Base-by-base conservation (phyloP, 2,113 vertebrate species). In the Dromaius novaehollandiae region DNA sequence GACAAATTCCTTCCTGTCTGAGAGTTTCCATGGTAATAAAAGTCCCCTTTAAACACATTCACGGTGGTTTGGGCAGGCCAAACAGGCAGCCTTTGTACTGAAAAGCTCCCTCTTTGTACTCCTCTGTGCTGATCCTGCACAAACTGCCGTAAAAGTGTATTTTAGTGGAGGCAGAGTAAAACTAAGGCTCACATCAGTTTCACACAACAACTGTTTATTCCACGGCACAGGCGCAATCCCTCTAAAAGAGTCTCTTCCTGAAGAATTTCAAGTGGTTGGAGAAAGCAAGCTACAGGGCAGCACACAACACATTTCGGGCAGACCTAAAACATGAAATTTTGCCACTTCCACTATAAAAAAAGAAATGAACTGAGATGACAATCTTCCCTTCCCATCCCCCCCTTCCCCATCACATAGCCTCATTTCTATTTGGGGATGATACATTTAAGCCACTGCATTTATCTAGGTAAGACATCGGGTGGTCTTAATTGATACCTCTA, bases 1-100 rank as follows among this genome's bases (percentile, higher is more conserved):
- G 95, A 97, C 96, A 97, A 97, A 97, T 97, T 97, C 97, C 97
- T 97, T 97, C 95, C 97, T 97, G 97, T 97, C 97, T 96, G 96
- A 97, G 96, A 97, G 97, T 97, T 97, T 96, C 97, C 97, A 97
- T 97, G 97, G 97, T 76, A 97, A 97, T 97, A 97, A 97, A 97
- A 97, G 97, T 97, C 97, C 97, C 97, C 96, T 97, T 97, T 97
- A 97, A 97, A 96, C 94, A 97, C 97, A 97, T 97, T 97, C 95
- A 97, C 95, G 89, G 96, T 97, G 96, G 96, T 97, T 97, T 97
- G 95, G 95, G 96, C 97, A 96, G 96, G 93, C 97, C 97, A 97
- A 97, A 97, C 97, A 97, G 97, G 96, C 97, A 96, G 97, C 96
- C 97, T 97, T 97, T 97, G 97, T 97, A 96, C 96, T 97, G 96